These are phyloP conservation scores for Ashinkailepas kermadecensis DNA, from an alignment of 2,888 invertebrate species.

Conservation along the genomic window DNA sequence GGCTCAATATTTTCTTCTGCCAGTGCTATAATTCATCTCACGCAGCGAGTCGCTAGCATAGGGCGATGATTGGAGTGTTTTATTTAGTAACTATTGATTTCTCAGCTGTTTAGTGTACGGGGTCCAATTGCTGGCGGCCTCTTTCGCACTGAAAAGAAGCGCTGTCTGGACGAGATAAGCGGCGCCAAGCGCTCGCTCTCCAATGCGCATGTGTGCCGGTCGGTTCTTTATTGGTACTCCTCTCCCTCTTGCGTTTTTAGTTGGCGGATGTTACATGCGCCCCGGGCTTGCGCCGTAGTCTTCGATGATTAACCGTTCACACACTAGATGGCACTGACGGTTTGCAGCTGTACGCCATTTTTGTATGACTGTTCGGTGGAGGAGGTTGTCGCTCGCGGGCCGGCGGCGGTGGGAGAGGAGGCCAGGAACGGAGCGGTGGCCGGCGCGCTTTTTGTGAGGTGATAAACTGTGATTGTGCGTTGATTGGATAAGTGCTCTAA, in stretches of 20 bases:
- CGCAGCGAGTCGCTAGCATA: background rate
- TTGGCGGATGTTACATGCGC: background rate
- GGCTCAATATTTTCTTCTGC: conserved; percentile 6
- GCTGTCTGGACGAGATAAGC: background rate
- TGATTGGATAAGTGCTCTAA: too few species aligned
- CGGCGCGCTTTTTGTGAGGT: too few species aligned
- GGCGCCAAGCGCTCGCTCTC: background rate
- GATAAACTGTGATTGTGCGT: too few species aligned
- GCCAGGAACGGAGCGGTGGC: background rate
- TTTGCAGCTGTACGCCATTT: conserved; percentile 16
- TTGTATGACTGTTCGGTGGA: background rate
- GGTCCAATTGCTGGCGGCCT: background rate
- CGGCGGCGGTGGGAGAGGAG: background rate
- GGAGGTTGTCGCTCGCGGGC: background rate
- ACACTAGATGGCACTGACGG: conserved; percentile 16
- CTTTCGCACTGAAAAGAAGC: background rate
- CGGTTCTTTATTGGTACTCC: background rate
- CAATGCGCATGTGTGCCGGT: conserved; percentile 14
- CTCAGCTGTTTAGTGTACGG: conserved; percentile 18
- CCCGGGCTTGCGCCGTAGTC: conserved; percentile 1
- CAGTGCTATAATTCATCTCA: background rate
- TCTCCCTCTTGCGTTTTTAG: conserved; percentile 9
- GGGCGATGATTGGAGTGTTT: background rate
- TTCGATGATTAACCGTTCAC: background rate
- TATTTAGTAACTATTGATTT: conserved; percentile 15